Evolutionary conservation across 2,797 vertebrate genomes (phyloP).

Genomic region (Hemitrygon akajei): DNA sequence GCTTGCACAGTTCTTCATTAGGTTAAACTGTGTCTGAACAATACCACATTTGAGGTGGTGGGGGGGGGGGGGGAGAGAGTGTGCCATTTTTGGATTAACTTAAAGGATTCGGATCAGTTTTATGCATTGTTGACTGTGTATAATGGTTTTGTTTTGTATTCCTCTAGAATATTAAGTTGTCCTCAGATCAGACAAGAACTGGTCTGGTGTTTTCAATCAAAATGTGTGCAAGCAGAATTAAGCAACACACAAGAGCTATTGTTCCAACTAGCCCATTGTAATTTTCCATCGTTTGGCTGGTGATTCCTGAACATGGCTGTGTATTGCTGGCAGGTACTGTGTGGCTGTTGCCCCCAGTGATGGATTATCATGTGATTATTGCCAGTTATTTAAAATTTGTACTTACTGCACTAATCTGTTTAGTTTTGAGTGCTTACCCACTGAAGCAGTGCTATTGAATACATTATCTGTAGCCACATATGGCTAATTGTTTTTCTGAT

Average conservation of each 20-base stretch:
- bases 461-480: neutral
- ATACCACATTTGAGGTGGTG: neutral
- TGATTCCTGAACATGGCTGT: neutral
- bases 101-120: neutral
- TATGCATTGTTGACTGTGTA: neutral
- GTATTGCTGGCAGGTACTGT: neutral
- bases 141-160: neutral
- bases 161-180: neutral
- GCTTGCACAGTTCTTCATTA: neutral
- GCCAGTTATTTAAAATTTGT: neutral
- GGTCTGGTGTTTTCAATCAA: too few species aligned
- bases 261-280: neutral
- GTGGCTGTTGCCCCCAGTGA: neutral
- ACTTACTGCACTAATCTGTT: neutral
- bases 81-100: neutral
- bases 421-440: neutral
- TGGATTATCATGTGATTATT: neutral
- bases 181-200: neutral
- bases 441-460: neutral
- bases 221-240: neutral
- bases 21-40: neutral
- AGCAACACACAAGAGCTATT: neutral
- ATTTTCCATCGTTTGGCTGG: neutral
- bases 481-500: neutral
- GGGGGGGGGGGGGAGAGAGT: too few species aligned